Evolutionary conservation across 2,113 vertebrate genomes (phyloP), one percentile per base, ranked within the genome.

Genomic region (Siniperca chuatsi): DNA sequence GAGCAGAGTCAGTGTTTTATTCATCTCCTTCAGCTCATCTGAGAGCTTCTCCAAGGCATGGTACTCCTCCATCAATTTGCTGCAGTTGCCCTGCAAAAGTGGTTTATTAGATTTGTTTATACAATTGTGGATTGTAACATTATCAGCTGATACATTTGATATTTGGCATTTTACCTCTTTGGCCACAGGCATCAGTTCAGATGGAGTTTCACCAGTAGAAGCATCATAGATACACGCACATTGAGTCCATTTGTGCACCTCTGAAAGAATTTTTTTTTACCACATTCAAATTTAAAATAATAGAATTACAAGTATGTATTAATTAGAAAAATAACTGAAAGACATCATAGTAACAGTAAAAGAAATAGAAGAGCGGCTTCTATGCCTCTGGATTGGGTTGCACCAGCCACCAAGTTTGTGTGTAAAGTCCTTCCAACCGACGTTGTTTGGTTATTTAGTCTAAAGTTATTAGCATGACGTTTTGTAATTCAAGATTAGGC

Each of bases 1-100:
- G 20, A 89, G 57, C 21, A 15, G 66, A 6, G 57, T 57, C 33
- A 92, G 52, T 1, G 66, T 77, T 48, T 79, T 87, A 81, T 92
- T 71, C 25, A 92, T 40, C 25, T 21, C 50, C 64, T 33, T 86
- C 71, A 92, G 83, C 58, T 87, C 91, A 5, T 72, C 78, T 10
- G 87, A 68, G 4, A 92, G 48, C 74, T 60, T 83, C 74, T 79
- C 67, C 88, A 90, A 42, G 15, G 66, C 23, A 0, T 21, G 21
- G 7, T 10, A 2, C 15, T 87, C 77, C 0, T 79, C 86, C 1
- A 10, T 55, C 57, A 29, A 21, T 54, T 52, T 87, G 29, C 20
- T 35, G 73, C 68, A 18, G 29, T 29, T 71, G 16, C 25, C 62
- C 82, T 88, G 78, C 44, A 85, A 78, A 65, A 23, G 35, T 1